Evolutionary conservation across 1,140 invertebrate genomes (phyloP).

Genomic region (Drosophila bocqueti): DNA sequence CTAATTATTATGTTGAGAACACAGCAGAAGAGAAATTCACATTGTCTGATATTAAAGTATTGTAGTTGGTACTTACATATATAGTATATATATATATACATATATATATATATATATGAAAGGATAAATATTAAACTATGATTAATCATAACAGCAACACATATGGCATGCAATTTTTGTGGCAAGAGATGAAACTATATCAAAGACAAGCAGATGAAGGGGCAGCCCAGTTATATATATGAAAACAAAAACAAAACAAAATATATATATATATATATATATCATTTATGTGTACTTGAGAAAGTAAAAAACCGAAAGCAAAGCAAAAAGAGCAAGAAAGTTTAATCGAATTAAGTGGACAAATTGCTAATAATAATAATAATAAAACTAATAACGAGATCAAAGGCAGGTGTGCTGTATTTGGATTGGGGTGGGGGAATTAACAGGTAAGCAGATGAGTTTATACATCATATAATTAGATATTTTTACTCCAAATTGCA

Average conservation of each 20-base stretch:
- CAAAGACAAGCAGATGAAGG: constrained; percentile 55
- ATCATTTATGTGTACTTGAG: constrained; percentile 78
- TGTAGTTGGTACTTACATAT: constrained; percentile 76
- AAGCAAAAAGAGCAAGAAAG: constrained; percentile 57
- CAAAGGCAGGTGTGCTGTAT: constrained; percentile 14
- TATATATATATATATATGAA: constrained; percentile 55
- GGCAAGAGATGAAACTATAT: constrained; percentile 58
- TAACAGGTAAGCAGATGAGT: background rate
- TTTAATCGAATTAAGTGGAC: constrained; percentile 80
- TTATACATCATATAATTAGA: too few species aligned
- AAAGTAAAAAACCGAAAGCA: constrained; percentile 60
- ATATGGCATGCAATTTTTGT: constrained; percentile 62
- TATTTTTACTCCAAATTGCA: too few species aligned
- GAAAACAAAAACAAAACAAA: background rate
- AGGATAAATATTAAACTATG: constrained; percentile 45
- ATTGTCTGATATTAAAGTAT: constrained; percentile 81
- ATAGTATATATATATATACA: constrained; percentile 56
- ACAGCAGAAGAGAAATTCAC: constrained; percentile 32
- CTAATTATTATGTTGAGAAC: constrained; percentile 66
- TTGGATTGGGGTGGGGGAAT: background rate
- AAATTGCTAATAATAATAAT: constrained; percentile 76
- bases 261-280: constrained; percentile 23
- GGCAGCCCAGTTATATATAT: constrained; percentile 54
- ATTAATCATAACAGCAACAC: constrained; percentile 52
- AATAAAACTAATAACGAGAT: constrained; percentile 72